A percentile compares a stretch with the other conserved stretches of the same genome.
Conservation (phyloP, 23 tunicate genomes). For the Diplosoma virens region DNA sequence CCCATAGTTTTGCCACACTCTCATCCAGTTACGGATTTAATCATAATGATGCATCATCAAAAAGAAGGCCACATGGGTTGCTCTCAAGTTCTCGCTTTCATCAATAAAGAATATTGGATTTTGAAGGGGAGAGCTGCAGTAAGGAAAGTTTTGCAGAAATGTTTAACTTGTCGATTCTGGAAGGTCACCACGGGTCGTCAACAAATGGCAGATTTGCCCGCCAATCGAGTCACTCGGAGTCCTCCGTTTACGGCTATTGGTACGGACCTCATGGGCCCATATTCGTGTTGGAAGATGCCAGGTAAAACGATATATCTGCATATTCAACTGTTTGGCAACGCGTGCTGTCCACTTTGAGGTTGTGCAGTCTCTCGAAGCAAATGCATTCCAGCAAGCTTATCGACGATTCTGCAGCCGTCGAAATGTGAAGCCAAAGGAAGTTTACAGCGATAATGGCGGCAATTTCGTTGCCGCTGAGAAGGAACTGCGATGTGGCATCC, state of each 20-base stretch:
- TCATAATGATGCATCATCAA: not conserved
- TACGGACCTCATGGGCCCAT: conserved; percentile 4
- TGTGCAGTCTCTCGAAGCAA: not conserved
- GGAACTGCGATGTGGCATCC: not conserved
- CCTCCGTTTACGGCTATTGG: conserved; percentile 1
- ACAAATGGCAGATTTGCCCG: conserved; percentile 5
- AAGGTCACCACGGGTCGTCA: not conserved
- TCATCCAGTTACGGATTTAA: conserved; percentile 1
- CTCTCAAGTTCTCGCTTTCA: not conserved
- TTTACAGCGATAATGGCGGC: not conserved
- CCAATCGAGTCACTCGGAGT: not conserved
- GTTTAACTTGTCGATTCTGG: not conserved
- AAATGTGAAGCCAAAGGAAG: not conserved
- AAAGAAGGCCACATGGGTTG: not conserved
- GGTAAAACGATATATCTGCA: not conserved
- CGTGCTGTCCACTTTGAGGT: conserved; percentile 14
- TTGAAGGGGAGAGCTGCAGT: not conserved
- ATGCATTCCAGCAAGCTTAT: not conserved
- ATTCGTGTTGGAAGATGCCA: not conserved
- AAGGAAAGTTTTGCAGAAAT: not conserved
- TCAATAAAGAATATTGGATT: not conserved
- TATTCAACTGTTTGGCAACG: not conserved
- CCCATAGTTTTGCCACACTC: not conserved
- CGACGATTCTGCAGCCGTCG: not conserved
- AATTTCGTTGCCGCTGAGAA: not conserved